A percentile compares a stretch with the other conserved stretches of the same genome.
phyloP scores from a whole-genome alignment of 2,113 vertebrate genomes.

The Oreochromis aureus region DNA sequence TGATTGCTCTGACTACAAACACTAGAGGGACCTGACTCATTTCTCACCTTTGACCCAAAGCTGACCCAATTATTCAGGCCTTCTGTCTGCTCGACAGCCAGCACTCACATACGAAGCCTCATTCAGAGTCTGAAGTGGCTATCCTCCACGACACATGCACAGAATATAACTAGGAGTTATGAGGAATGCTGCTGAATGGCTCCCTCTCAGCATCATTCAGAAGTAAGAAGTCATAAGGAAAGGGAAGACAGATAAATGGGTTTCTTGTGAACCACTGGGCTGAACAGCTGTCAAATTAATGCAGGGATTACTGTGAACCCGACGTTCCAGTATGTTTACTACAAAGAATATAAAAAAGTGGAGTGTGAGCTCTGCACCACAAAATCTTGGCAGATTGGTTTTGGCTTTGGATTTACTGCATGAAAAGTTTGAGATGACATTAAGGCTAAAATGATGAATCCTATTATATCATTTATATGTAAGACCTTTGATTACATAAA shows the following conservation, averaged over 20 bases:
- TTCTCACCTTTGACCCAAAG: not conserved
- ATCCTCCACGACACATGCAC: not conserved
- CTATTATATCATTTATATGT: not conserved
- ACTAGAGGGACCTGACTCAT: not conserved
- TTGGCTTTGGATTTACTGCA: not conserved
- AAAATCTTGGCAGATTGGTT: not conserved
- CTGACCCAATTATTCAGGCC: conserved; percentile 30
- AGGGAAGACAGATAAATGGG: not conserved
- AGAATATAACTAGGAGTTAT: not conserved
- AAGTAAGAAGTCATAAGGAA: not conserved
- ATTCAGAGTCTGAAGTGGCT: not conserved
- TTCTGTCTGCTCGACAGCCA: not conserved
- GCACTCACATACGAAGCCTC: not conserved
- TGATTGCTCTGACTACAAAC: not conserved
- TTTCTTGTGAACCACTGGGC: not conserved
- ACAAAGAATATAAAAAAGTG: not conserved
- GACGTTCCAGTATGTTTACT: not conserved
- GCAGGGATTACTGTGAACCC: not conserved
- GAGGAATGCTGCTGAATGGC: not conserved
- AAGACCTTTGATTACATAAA: not conserved
- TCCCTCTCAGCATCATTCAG: not conserved
- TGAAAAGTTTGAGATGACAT: not conserved
- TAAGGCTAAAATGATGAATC: not conserved
- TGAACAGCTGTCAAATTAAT: not conserved
- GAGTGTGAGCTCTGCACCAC: not conserved